Evolutionary conservation across 2,797 vertebrate genomes (phyloP).

Genomic region (Austrolebias charrua): DNA sequence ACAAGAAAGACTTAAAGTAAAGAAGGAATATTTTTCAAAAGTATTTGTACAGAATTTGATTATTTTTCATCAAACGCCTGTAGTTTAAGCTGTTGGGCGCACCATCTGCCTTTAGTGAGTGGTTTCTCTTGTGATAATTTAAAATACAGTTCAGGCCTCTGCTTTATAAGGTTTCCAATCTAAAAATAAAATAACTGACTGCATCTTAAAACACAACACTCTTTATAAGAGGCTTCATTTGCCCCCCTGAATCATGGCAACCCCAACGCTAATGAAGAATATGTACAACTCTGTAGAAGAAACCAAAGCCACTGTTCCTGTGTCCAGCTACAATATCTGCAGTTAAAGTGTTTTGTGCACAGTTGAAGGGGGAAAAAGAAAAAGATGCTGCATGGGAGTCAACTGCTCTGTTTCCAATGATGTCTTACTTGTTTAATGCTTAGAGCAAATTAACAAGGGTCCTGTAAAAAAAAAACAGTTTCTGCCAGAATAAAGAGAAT

Average conservation of each 20-base stretch:
- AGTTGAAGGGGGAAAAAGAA: constrained; percentile 36
- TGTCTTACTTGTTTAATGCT: constrained; percentile 21
- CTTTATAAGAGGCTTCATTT: neutral
- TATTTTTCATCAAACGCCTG: constrained; percentile 40
- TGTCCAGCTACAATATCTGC: constrained; percentile 68
- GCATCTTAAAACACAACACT: constrained; percentile 53
- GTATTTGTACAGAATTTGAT: constrained; percentile 33
- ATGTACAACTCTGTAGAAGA: constrained; percentile 60
- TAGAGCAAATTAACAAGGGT: constrained; percentile 27
- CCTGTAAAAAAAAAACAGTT: constrained; percentile 46
- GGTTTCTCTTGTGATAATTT: constrained; percentile 38
- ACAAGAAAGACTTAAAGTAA: constrained; percentile 54
- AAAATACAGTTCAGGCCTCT: constrained; percentile 53
- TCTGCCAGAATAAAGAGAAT: constrained; percentile 32
- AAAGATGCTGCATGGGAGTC: constrained; percentile 32
- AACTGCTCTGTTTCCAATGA: constrained; percentile 26
- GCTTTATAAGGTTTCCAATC: constrained; percentile 40
- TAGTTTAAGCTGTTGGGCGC: constrained; percentile 47
- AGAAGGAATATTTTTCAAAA: constrained; percentile 21
- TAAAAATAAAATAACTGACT: constrained; percentile 60
- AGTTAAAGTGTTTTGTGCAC: constrained; percentile 80
- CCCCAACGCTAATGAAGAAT: constrained; percentile 45
- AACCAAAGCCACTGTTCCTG: constrained; percentile 46
- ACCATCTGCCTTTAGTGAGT: constrained; percentile 48
- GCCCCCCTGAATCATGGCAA: constrained; percentile 20